phyloP scores from a whole-genome alignment of 2,888 invertebrate species.

The Lamellibrachia columna region DNA sequence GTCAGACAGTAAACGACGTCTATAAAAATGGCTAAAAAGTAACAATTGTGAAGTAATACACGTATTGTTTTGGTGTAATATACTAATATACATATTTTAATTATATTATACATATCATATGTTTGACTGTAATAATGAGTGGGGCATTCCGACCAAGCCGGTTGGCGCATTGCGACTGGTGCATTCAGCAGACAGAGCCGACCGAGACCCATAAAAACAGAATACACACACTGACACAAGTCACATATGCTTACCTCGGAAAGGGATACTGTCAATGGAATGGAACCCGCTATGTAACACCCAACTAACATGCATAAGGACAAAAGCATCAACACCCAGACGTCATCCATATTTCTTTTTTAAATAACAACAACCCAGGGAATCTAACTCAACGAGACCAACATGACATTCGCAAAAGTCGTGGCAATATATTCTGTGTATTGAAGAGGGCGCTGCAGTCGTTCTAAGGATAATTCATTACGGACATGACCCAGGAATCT shows the following conservation, averaged over 20 bases:
- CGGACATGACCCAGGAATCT: neutral
- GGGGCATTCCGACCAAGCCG: too few species aligned
- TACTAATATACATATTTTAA: too few species aligned
- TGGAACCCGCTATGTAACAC: conserved; percentile 92
- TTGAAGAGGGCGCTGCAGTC: conserved; percentile 16
- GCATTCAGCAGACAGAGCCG: too few species aligned
- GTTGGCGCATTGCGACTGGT: too few species aligned
- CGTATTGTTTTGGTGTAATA: too few species aligned
- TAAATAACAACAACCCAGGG: neutral
- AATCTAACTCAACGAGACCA: neutral
- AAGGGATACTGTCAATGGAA: conserved; percentile 91
- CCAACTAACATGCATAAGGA: conserved; percentile 94
- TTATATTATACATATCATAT: too few species aligned
- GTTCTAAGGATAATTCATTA: neutral
- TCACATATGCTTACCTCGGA: conserved; percentile 81
- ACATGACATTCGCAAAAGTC: neutral
- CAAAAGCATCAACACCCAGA: conserved; percentile 78
- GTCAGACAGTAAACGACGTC: too few species aligned
- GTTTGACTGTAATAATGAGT: too few species aligned
- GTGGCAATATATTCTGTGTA: neutral
- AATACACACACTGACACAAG: neutral
- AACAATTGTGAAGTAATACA: too few species aligned
- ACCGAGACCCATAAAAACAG: neutral
- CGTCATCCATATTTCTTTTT: conserved; percentile 56
- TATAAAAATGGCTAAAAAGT: too few species aligned